Evolutionary conservation across 2,113 vertebrate species (phyloP).

Genomic region (Oreochromis spilurus): DNA sequence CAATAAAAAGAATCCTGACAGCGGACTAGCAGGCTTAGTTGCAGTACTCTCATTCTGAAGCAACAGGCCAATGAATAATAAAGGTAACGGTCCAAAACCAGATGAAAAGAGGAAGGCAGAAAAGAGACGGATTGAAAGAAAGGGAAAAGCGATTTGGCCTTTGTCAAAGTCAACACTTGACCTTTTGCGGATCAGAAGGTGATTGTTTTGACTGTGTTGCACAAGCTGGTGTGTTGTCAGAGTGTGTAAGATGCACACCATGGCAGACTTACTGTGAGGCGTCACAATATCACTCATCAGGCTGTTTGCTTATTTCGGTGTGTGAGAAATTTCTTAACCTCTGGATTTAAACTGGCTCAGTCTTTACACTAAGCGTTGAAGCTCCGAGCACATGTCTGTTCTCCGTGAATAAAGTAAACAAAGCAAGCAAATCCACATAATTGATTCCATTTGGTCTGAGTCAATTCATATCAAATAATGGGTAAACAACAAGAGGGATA

Average conservation of each 20-base stretch:
- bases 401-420: conserved; percentile 26
- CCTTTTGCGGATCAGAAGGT: conserved; percentile 58
- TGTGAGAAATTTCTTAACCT: conserved; percentile 41
- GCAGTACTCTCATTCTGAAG: neutral
- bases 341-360: conserved; percentile 29
- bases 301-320: conserved; percentile 24
- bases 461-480: conserved; percentile 42
- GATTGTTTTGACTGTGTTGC: conserved; percentile 37
- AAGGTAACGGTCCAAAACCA: neutral
- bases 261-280: conserved; percentile 24
- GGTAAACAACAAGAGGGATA: conserved; percentile 14
- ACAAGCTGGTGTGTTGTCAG: conserved; percentile 37
- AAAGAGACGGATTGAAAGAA: neutral
- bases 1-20: neutral
- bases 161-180: conserved; percentile 72
- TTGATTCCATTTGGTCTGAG: conserved; percentile 37
- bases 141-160: conserved; percentile 55
- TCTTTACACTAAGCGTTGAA: neutral
- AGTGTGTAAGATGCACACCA: conserved; percentile 9
- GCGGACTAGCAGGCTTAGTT: neutral
- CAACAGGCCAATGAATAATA: neutral
- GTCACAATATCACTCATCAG: conserved; percentile 28
- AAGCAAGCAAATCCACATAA: conserved; percentile 42
- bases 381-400: conserved; percentile 19
- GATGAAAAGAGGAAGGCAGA: neutral